Conservation (phyloP, 1,140 invertebrate species). For the Brachionus calyciflorus region DNA sequence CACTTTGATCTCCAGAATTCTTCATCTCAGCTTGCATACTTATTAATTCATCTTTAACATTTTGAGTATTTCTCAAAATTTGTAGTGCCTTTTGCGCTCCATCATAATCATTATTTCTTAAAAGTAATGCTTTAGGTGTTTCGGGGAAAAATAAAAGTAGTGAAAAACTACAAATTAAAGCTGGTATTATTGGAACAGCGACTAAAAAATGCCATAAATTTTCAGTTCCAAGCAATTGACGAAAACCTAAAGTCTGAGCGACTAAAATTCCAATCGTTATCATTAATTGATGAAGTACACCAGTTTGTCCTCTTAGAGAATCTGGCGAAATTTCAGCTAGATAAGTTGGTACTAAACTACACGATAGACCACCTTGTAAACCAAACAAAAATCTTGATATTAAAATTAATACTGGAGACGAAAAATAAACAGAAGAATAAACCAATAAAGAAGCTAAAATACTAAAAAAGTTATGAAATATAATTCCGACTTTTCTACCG, state of each 20-base stretch:
- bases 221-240: slow-evolving; percentile 48
- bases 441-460: background rate
- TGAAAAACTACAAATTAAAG: slow-evolving; percentile 70
- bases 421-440: background rate
- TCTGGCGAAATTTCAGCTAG: slow-evolving; percentile 79
- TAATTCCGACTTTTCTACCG: background rate
- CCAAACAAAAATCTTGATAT: slow-evolving; percentile 35
- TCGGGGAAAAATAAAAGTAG: slow-evolving; percentile 80
- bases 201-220: slow-evolving; percentile 63
- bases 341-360: slow-evolving; percentile 82
- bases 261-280: slow-evolving; percentile 81
- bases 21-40: slow-evolving; percentile 54
- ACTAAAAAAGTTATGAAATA: slow-evolving; percentile 30
- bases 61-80: slow-evolving; percentile 50
- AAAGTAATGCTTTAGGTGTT: slow-evolving; percentile 68
- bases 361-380: slow-evolving; percentile 47
- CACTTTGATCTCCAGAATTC: slow-evolving; percentile 49
- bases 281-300: slow-evolving; percentile 80
- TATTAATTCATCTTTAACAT: slow-evolving; percentile 54
- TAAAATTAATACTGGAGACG: background rate
- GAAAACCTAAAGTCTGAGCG: slow-evolving; percentile 66
- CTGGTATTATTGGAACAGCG: slow-evolving; percentile 70
- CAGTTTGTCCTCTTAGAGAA: slow-evolving; percentile 74
- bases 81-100: slow-evolving; percentile 48
- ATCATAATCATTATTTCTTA: background rate